Conservation (phyloP, 2,797 vertebrate genomes). For the Malacoraja senta region DNA sequence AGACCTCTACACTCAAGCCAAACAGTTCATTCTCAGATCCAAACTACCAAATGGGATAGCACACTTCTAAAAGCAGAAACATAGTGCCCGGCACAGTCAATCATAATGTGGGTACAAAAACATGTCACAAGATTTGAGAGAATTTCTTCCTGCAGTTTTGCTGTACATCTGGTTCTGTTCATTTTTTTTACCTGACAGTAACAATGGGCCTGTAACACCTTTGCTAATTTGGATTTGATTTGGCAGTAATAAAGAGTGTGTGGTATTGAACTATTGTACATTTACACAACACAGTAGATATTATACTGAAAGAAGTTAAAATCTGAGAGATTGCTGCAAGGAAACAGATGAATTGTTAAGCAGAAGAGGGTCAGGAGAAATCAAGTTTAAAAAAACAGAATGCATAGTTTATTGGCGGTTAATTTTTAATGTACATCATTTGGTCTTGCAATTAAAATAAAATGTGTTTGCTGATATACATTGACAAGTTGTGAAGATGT, state of each 20-base stretch:
- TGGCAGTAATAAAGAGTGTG: not conserved
- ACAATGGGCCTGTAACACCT: not conserved
- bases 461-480: not conserved
- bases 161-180: not conserved
- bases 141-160: too few relatives aligned
- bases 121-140: not conserved
- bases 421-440: not conserved
- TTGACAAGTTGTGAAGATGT: not conserved
- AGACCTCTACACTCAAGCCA: constrained; percentile 56
- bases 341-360: not conserved
- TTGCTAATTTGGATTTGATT: not conserved
- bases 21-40: constrained; percentile 50
- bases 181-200: not conserved
- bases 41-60: constrained; percentile 41
- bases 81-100: constrained; percentile 36
- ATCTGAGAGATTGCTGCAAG: not conserved
- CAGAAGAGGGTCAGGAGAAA: not conserved
- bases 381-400: not conserved
- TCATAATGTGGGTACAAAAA: not conserved
- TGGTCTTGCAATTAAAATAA: not conserved
- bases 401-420: not conserved
- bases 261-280: not conserved
- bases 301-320: not conserved
- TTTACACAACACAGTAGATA: not conserved
- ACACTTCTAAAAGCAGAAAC: not conserved